Evolutionary conservation across 2,113 vertebrate genomes (phyloP).

Genomic region (Laticauda colubrina): DNA sequence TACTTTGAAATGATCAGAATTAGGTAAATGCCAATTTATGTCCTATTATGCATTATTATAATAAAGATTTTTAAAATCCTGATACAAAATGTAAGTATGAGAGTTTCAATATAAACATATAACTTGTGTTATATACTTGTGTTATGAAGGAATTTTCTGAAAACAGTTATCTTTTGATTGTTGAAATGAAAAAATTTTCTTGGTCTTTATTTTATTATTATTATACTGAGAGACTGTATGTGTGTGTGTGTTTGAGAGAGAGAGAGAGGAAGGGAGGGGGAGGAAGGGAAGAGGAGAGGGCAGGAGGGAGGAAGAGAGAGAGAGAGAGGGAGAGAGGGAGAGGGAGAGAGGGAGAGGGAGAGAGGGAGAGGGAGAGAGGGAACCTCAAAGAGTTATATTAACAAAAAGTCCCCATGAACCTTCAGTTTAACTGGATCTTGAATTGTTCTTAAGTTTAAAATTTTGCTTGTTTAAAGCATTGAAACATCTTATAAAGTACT

Average conservation of each 20-base stretch:
- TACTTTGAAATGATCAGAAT: background rate
- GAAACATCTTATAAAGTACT: background rate
- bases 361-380: background rate
- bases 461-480: background rate
- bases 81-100: no score
- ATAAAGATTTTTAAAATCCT: no score
- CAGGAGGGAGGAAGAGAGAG: background rate
- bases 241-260: no score
- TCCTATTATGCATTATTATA: no score
- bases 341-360: background rate
- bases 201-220: background rate
- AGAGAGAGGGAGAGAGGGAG: background rate
- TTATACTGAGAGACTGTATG: background rate
- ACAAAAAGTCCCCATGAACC: background rate
- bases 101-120: no score
- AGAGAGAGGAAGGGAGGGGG: no score
- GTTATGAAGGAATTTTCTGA: background rate
- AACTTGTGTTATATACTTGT: no score
- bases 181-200: background rate
- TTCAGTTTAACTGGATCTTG: background rate
- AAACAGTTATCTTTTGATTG: background rate
- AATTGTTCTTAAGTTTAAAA: background rate
- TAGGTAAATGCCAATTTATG: background rate
- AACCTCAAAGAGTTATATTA: background rate
- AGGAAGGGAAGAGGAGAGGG: rapidly evolving